These are phyloP conservation scores for Oostethus manadensis DNA, from an alignment of 2,113 vertebrate genomes.

Conservation along the genomic window DNA sequence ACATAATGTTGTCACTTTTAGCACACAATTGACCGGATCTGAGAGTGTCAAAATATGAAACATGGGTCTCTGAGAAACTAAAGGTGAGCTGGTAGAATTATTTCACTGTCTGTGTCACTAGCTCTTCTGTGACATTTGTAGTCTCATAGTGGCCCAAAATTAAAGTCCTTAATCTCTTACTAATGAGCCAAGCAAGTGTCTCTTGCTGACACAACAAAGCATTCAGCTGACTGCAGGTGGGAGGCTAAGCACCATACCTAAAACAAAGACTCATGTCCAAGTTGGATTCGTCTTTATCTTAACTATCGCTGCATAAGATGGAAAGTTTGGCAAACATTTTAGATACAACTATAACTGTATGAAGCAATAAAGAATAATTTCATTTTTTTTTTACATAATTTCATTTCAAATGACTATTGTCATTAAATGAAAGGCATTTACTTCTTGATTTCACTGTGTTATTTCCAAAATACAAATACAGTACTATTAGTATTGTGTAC, in stretches of 20 bases:
- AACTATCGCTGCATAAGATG: no score
- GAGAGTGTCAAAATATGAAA: constrained; percentile 9
- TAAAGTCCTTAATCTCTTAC: constrained; percentile 53
- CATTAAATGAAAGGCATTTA: background rate
- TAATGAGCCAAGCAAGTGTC: constrained; percentile 57
- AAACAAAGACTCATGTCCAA: constrained; percentile 25
- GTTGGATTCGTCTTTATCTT: no score
- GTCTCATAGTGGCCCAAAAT: constrained; percentile 34
- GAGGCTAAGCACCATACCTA: constrained; percentile 10
- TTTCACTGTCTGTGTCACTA: constrained; percentile 37
- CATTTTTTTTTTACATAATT: no score
- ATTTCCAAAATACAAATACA: background rate
- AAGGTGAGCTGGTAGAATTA: constrained; percentile 32
- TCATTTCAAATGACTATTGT: no score
- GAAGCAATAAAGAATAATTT: constrained; percentile 3
- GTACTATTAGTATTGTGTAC: background rate
- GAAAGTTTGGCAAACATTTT: no score
- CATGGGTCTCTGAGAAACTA: constrained; percentile 4
- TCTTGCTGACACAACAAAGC: constrained; percentile 38
- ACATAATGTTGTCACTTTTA: background rate
- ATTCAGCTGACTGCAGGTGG: constrained; percentile 42
- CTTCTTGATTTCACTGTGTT: background rate
- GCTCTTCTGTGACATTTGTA: constrained; percentile 46
- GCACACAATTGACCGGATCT: constrained; percentile 4
- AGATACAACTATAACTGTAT: no score